These are phyloP conservation scores for Peribatodes rhomboidaria DNA, from an alignment of 2,888 invertebrate species.

Conservation along the genomic window DNA sequence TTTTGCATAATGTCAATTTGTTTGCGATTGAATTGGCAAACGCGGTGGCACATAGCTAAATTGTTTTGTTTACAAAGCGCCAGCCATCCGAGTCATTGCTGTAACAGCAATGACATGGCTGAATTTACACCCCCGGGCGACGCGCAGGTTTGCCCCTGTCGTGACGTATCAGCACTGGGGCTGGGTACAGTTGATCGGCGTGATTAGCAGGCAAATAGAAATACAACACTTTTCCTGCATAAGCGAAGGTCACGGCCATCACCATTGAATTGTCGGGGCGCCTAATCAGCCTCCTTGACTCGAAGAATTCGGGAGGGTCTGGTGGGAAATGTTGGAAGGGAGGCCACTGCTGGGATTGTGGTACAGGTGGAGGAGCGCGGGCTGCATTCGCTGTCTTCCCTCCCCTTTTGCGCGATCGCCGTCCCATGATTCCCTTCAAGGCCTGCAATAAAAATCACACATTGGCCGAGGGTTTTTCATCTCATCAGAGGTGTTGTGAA, in stretches of 20 bases:
- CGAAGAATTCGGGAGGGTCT: background rate
- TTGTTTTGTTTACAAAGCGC: background rate
- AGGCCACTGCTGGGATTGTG: too few species aligned
- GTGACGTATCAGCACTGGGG: background rate
- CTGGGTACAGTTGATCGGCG: background rate
- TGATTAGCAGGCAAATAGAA: background rate
- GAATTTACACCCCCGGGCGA: background rate
- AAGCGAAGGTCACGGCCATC: background rate
- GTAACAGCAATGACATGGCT: conserved; percentile 1
- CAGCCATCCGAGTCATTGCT: conserved; percentile 1
- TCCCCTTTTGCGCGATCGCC: background rate
- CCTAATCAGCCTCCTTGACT: background rate
- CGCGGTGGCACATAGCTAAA: background rate
- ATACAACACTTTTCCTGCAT: background rate
- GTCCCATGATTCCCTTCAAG: background rate
- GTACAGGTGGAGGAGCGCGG: too few species aligned
- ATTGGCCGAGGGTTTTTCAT: background rate
- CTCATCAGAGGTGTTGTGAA: too few species aligned
- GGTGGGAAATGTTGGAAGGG: background rate
- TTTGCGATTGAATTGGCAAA: background rate
- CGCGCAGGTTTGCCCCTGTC: background rate
- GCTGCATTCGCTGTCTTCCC: background rate
- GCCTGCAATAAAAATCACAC: background rate
- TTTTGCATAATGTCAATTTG: background rate
- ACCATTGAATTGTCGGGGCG: background rate